Conservation (phyloP, 2,113 vertebrate genomes). For the Macquaria australasica region DNA sequence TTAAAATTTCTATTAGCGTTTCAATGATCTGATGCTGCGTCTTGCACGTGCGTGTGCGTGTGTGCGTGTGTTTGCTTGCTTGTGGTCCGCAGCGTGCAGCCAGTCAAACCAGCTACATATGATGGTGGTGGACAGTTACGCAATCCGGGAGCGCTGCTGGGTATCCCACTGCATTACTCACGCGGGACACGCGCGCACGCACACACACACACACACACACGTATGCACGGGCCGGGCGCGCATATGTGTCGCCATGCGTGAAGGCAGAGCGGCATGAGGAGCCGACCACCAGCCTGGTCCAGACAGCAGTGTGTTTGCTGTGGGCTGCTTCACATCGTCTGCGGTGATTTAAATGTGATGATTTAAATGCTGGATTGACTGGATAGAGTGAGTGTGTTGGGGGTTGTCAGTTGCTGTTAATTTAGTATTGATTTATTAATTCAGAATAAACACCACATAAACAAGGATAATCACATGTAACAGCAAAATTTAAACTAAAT, state of each 20-base stretch:
- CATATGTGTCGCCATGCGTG: conserved; percentile 37
- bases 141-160: conserved; percentile 48
- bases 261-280: not conserved
- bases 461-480: not conserved
- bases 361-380: not conserved
- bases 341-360: no score
- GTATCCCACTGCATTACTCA: conserved; percentile 51
- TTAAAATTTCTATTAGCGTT: not conserved
- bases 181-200: not conserved
- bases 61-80: not conserved
- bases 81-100: conserved; percentile 9
- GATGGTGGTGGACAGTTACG: conserved; percentile 16
- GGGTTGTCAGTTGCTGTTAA: not conserved
- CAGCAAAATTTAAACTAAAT: no score
- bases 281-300: conserved; percentile 4
- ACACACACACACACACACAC: not conserved
- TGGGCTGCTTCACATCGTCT: not conserved
- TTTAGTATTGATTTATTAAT: not conserved
- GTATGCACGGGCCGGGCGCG: not conserved
- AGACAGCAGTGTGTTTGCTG: not conserved
- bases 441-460: not conserved
- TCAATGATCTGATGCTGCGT: not conserved
- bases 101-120: conserved; percentile 1
- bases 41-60: not conserved
- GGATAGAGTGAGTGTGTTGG: not conserved